A percentile compares a stretch with the other conserved stretches of the same genome.
phyloP scores from a whole-genome alignment of 2,797 vertebrate species.

The Phylloscopus collybita region DNA sequence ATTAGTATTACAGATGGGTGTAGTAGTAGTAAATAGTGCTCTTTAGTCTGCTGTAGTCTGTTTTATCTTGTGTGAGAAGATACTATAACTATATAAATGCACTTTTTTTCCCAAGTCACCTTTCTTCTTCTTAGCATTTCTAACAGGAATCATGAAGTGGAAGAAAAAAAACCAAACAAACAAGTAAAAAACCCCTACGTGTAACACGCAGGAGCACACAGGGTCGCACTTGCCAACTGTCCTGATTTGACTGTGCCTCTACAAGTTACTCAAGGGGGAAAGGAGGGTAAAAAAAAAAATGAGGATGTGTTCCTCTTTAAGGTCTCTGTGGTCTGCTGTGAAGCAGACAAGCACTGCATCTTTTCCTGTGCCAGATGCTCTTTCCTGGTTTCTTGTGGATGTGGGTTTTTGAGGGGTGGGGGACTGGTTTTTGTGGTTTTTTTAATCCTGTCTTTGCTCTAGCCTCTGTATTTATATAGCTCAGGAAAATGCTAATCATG shows the following conservation, averaged over 20 bases:
- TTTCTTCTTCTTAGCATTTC: not conserved
- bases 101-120: not conserved
- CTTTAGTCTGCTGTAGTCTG: not conserved
- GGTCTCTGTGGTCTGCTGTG: not conserved
- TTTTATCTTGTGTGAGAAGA: not conserved
- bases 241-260: not conserved
- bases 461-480: not conserved
- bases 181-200: not conserved
- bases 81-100: not conserved
- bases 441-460: not conserved
- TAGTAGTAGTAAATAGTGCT: not conserved
- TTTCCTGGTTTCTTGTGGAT: not conserved
- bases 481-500: not conserved
- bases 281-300: not conserved
- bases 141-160: not conserved
- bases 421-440: rapidly evolving
- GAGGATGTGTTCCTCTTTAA: not conserved
- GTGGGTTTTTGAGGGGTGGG: rapidly evolving
- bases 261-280: not conserved
- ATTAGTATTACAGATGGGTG: not conserved
- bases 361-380: not conserved
- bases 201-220: not conserved
- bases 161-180: not conserved
- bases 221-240: not conserved
- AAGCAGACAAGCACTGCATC: not conserved